Evolutionary conservation across 1,140 invertebrate species (phyloP), one percentile per base, ranked within the genome.

Genomic region (Aphis craccivora): DNA sequence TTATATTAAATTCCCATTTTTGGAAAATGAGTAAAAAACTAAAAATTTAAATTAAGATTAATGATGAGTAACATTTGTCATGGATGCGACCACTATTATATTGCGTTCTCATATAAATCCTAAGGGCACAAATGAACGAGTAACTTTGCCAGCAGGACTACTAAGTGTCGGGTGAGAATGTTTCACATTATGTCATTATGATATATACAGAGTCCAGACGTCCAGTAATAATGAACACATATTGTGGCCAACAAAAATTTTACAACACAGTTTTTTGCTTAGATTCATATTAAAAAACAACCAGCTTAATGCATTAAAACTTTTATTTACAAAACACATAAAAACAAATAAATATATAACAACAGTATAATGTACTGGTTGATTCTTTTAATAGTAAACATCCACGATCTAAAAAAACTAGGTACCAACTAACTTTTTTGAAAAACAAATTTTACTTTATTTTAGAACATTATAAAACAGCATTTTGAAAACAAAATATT

Each of bases 201-300:
- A 76, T 76, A 76, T 76, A 76, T 76, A 76, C 60, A 76, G 60
- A 76, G 30, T 76, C 11, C 30, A n/a, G 60, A 30, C n/a, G 30
- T 76, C 11, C 30, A n/a, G 60, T 76, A 76, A 76, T 76, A 76
- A 76, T 76, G n/a, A 76, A 76, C 60, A 76, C 60, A 76, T 76
- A 76, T 20, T n/a, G 60, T 76, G n/a, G 60, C 0, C 14, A n/a
- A 0, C 30, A 76, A n/a, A 18, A n/a, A 76, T 76, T 76, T n/a
- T 76, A 76, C 60, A 76, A 76, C n/a, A n/a, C 60, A 76, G 60
- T 76, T n/a, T 67, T 76, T 76, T 76, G n/a, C n/a, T 76, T n/a
- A 76, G n/a, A 76, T n/a, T 6, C n/a, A 20, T 76, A 76, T 76
- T 35, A n/a, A n/a, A 76, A 76, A 76, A 76, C 30, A 76, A 76